Conservation (phyloP, 2,888 invertebrate genomes). For the Hypena proboscidalis region DNA sequence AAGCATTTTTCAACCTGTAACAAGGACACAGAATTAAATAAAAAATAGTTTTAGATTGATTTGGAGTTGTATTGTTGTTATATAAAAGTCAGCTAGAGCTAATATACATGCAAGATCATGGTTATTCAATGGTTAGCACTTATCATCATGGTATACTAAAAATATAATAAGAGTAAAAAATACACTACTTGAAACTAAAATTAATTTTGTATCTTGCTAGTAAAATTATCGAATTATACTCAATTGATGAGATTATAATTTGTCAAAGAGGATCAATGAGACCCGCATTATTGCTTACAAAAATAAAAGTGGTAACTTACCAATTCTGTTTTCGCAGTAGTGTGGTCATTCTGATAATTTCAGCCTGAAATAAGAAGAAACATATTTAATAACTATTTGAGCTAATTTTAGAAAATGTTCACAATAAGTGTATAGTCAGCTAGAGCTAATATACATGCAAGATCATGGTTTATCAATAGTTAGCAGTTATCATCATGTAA, state of each 20-base stretch:
- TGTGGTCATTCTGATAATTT: neutral
- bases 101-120: conserved; percentile 84
- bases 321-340: too few relatives aligned
- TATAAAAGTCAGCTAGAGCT: conserved; percentile 76
- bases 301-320: too few relatives aligned
- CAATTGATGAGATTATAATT: too few relatives aligned
- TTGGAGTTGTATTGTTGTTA: neutral
- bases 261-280: too few relatives aligned
- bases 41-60: neutral
- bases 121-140: conserved; percentile 80
- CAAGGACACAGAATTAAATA: neutral
- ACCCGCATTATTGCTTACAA: too few relatives aligned
- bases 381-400: neutral
- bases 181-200: too few relatives aligned
- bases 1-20: too few relatives aligned
- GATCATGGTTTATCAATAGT: conserved; percentile 78
- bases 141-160: too few relatives aligned
- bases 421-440: conserved; percentile 52
- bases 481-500: conserved; percentile 79
- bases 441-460: conserved; percentile 86
- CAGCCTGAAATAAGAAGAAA: conserved; percentile 17
- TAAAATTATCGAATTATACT: too few relatives aligned
- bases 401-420: neutral
- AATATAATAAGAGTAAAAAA: too few relatives aligned
- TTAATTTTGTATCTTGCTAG: too few relatives aligned